Base-by-base conservation (phyloP, 2,113 vertebrate genomes). In the Myotis brandtii region DNA sequence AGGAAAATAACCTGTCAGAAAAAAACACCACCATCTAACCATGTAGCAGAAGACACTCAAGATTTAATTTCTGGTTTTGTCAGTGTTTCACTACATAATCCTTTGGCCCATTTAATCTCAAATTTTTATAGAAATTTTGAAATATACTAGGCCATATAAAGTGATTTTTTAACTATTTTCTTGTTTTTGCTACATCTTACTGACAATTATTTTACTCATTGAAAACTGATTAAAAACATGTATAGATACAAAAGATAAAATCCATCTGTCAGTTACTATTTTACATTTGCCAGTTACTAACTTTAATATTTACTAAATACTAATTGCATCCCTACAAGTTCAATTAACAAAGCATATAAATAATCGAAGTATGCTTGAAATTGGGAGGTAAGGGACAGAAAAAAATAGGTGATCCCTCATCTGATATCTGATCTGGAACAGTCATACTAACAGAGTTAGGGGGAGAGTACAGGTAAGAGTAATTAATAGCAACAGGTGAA, bases 131-230 rank as follows among this genome's bases (percentile, higher is more conserved):
- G 37, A 96, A 90, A 89, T n/a, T 50, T 93, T 77, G 30, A 48
- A 40, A 84, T 30, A 69, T 17, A 9, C 32, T 84, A 46, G 10
- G 11, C 64, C 50, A 69, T 17, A 40, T 32, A 56, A 30, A 40
- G n/a, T 94, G 34, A 86, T 30, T 87, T 87, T 32, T 21, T 30
- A 5, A 73, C 17, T 79, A 72, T 54, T 77, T 90, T 79, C 54
- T 80, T 2, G 1, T 69, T 86, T 93, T 73, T 52, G 32, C 14
- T 92, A 62, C 23, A 67, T 40, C 21, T 81, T 84, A 64, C 11
- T 81, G 43, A 85, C 23, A 73, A 76, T 64, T 81, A 83, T 73
- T 94, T 94, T 82, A 87, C 34, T 81, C 48, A 83, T 32, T 75
- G 32, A 85, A 91, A 95, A 50, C 17, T 43, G 30, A 83, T 20